Base-by-base conservation (phyloP, 1,140 invertebrate genomes). In the Aphis gossypii region DNA sequence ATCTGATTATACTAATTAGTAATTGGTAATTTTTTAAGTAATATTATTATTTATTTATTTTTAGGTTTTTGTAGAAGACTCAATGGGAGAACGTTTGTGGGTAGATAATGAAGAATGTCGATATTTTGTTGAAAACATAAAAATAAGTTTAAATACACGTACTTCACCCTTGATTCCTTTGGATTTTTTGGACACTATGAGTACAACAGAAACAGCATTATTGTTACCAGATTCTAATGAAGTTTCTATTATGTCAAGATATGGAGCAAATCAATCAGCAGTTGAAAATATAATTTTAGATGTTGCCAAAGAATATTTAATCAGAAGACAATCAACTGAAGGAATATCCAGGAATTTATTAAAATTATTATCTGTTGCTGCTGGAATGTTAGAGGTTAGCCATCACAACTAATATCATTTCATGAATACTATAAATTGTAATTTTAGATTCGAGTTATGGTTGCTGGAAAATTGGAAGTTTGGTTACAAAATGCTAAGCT, bases 401-500 rank as follows among this genome's bases (percentile, higher is more conserved):
- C 87, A 54, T 54, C 41, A 38, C 20, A 89, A 89, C 6, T 89
- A 41, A 41, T 84, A 48, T 30, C 1, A 87, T 48, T 60, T 41
- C 48, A 51, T 93, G 30, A 48, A 35, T 88, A 18, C 8, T 60
- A 46, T 20, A 91, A 92, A 88, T 88, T 87, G 21, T 8, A 90
- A 93, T 94, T 94, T 76, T 87, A 96, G 96, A 97, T 99, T 84
- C 96, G 99, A 48, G 96, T 97, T 90, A 96, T 98, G 86, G 97
- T 98, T 20, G 97, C 97, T 20, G 97, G 97, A 25, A 96, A 97
- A 44, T 95, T 99, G 3, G 99, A 99, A 95, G 97, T 97, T 94
- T 99, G 99, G 99, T 96, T 99, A 48, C 98, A 99, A 95, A 99
- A 99, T 96, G 98, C 98, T 56, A 99, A 99, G 96, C 95, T 99